These are phyloP conservation scores for Ptiloglossa arizonensis DNA, from an alignment of 1,140 invertebrate species.

Conservation along the genomic window DNA sequence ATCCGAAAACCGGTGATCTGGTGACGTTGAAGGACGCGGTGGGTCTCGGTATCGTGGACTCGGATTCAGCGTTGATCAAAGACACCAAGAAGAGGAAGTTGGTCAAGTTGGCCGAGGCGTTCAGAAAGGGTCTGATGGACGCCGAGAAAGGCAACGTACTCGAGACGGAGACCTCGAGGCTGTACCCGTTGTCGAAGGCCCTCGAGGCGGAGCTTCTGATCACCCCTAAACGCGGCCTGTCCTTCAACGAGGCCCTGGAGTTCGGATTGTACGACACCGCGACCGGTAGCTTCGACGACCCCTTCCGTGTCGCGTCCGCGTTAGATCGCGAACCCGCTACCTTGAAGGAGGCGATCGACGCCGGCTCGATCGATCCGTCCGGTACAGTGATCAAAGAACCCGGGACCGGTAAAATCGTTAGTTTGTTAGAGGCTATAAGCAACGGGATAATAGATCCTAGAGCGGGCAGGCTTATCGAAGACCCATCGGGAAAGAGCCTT, in stretches of 20 bases:
- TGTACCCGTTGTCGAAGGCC: constrained; percentile 88
- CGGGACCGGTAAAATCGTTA: constrained; percentile 87
- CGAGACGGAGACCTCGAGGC: constrained; percentile 90
- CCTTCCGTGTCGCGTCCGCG: constrained; percentile 81
- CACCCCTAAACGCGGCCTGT: constrained; percentile 89
- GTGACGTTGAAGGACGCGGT: constrained; percentile 93
- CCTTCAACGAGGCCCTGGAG: constrained; percentile 90
- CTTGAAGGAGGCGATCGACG: constrained; percentile 88
- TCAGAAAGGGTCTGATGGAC: constrained; percentile 93
- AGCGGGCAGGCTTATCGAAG: constrained; percentile 87
- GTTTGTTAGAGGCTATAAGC: constrained; percentile 90
- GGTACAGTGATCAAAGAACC: constrained; percentile 92
- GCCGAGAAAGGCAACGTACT: constrained; percentile 92
- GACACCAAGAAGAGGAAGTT: constrained; percentile 91
- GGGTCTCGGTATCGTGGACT: constrained; percentile 91
- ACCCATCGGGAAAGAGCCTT: constrained; percentile 86
- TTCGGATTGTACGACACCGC: constrained; percentile 92
- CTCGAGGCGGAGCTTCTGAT: constrained; percentile 89
- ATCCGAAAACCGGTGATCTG: constrained; percentile 87
- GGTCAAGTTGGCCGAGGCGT: constrained; percentile 92
- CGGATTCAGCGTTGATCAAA: constrained; percentile 93
- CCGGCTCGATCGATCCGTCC: constrained; percentile 91
- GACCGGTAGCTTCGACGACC: constrained; percentile 90
- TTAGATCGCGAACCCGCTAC: constrained; percentile 87
- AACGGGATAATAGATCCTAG: constrained; percentile 89